Conservation (phyloP, 2,797 vertebrate genomes). For the Platyrinchus mystaceus region DNA sequence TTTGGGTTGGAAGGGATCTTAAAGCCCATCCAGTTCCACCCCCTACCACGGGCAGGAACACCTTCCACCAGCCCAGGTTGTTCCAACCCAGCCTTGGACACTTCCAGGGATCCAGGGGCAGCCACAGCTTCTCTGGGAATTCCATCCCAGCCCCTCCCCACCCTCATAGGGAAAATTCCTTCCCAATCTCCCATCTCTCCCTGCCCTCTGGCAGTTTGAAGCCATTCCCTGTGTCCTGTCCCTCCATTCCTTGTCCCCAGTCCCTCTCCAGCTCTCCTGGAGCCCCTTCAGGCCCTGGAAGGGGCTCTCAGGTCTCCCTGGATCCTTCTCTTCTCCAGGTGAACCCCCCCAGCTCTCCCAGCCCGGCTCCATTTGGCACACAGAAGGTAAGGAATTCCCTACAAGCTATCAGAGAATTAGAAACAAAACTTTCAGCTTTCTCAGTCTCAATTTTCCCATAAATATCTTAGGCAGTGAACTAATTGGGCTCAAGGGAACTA, state of each 20-base stretch:
- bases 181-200: neutral
- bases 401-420: neutral
- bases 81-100: neutral
- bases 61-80: rapidly evolving
- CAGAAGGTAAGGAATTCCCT: neutral
- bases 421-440: neutral
- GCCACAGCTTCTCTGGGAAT: neutral
- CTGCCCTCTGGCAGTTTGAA: too few relatives aligned
- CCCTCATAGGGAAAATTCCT: neutral
- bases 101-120: neutral
- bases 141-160: neutral
- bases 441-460: neutral
- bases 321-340: neutral
- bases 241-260: too few relatives aligned
- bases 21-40: rapidly evolving
- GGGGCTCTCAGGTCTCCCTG: neutral
- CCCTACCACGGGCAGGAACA: neutral
- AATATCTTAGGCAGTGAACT: neutral
- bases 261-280: neutral
- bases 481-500: neutral
- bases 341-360: neutral
- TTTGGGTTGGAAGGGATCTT: neutral
- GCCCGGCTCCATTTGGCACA: rapidly evolving
- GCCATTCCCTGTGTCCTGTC: too few relatives aligned
- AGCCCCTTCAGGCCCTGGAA: neutral